Percentiles rank a stretch among this genome's conserved stretches.
Conservation (phyloP, 2,113 vertebrate species). For the Nyctereutes procyonoides region DNA sequence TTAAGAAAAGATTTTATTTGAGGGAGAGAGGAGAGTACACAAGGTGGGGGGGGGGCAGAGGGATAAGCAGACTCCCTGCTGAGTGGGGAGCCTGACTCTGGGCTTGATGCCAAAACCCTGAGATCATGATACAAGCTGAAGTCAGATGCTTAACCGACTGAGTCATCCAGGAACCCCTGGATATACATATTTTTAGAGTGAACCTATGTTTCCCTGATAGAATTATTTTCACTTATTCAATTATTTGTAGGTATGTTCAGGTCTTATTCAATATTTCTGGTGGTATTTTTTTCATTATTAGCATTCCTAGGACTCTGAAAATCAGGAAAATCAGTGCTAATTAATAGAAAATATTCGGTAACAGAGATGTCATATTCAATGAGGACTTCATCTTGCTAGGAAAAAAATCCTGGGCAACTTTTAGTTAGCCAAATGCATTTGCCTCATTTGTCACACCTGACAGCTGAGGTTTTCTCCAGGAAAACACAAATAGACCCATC, state of each 20-base stretch:
- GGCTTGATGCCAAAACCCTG: neutral
- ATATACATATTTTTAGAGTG: neutral
- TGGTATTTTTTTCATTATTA: neutral
- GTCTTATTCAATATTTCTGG: neutral
- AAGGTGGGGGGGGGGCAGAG: neutral
- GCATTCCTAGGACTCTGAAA: neutral
- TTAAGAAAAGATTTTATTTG: neutral
- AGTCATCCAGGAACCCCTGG: neutral
- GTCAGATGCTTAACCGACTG: neutral
- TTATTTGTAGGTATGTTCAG: neutral
- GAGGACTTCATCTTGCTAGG: neutral
- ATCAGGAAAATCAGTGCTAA: neutral
- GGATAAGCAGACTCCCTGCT: neutral
- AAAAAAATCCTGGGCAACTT: neutral
- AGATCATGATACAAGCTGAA: neutral
- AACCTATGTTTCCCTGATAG: neutral
- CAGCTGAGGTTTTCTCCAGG: neutral
- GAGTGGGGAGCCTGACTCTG: neutral
- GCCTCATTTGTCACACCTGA: neutral
- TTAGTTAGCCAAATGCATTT: neutral
- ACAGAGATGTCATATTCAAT: neutral
- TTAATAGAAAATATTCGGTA: neutral
- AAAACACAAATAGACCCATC: neutral
- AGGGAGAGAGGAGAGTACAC: neutral
- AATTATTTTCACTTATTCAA: neutral